These are phyloP conservation scores for Clarias platycephalus DNA, from an alignment of 2,797 vertebrate genomes.

Conservation along the genomic window DNA sequence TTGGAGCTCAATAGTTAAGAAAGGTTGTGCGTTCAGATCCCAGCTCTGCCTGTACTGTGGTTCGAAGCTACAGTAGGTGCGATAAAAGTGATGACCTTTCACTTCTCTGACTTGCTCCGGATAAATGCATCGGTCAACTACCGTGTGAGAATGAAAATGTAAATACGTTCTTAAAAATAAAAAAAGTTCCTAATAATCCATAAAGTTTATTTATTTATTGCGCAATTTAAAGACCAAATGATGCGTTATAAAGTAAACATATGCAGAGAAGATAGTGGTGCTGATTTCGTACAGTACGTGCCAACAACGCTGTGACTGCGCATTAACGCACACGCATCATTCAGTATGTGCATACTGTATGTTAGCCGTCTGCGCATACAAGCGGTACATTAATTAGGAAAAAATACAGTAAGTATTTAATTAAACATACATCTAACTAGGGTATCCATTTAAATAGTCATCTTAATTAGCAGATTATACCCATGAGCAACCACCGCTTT, in stretches of 20 bases:
- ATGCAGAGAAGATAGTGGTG: neutral
- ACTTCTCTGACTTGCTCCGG: neutral
- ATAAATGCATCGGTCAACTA: neutral
- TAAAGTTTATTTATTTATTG: neutral
- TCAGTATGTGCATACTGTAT: neutral
- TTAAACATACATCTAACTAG: constrained; percentile 24
- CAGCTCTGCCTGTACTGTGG: neutral
- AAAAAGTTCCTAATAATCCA: neutral
- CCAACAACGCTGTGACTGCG: neutral
- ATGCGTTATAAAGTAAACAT: neutral
- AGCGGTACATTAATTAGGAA: constrained; percentile 27
- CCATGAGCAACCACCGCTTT: constrained; percentile 22
- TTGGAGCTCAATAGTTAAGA: neutral
- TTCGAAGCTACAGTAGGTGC: too few species aligned
- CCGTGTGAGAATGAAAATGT: neutral
- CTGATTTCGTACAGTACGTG: neutral
- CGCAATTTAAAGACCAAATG: neutral
- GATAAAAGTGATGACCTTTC: neutral
- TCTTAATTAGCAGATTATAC: constrained; percentile 36
- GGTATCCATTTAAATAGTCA: constrained; percentile 23
- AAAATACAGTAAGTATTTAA: constrained; percentile 18
- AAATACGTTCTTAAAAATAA: neutral
- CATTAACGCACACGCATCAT: neutral
- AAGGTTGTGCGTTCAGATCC: neutral
- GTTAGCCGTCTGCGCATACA: constrained; percentile 13